phyloP scores from a whole-genome alignment of 2,797 vertebrate genomes.

The Danio aesculapii region DNA sequence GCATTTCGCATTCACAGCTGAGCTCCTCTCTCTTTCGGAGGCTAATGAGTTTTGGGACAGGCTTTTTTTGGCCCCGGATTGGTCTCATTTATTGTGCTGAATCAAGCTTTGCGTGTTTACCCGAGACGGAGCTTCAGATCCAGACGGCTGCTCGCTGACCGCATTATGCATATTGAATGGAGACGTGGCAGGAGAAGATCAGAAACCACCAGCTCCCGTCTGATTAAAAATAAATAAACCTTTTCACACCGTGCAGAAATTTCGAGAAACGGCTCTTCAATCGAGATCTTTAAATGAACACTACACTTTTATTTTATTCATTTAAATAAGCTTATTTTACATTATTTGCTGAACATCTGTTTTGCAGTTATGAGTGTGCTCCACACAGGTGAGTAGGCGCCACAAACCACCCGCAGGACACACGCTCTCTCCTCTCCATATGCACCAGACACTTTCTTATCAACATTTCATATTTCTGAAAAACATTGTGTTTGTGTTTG shows the following conservation, averaged over 20 bases:
- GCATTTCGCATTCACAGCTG: conserved; percentile 46
- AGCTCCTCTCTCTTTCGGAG: conserved; percentile 30
- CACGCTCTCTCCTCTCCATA: no score
- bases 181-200: background rate
- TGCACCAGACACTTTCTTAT: no score
- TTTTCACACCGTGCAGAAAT: background rate
- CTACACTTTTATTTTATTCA: no score
- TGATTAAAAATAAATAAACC: conserved; percentile 3
- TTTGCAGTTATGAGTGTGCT: no score
- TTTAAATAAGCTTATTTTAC: no score
- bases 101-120: conserved; percentile 33
- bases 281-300: no score
- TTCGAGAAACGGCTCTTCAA: background rate
- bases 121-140: conserved; percentile 5
- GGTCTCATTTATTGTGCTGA: conserved; percentile 41
- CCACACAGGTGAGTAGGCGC: no score
- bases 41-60: conserved; percentile 38
- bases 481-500: no score
- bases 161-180: conserved; percentile 24
- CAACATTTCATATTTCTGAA: no score
- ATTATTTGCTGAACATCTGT: no score
- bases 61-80: conserved; percentile 20
- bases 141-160: conserved; percentile 14
- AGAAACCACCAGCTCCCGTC: background rate
- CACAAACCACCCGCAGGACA: no score